Base-by-base conservation (phyloP, 2,888 invertebrate species). In the Celastrina argiolus region DNA sequence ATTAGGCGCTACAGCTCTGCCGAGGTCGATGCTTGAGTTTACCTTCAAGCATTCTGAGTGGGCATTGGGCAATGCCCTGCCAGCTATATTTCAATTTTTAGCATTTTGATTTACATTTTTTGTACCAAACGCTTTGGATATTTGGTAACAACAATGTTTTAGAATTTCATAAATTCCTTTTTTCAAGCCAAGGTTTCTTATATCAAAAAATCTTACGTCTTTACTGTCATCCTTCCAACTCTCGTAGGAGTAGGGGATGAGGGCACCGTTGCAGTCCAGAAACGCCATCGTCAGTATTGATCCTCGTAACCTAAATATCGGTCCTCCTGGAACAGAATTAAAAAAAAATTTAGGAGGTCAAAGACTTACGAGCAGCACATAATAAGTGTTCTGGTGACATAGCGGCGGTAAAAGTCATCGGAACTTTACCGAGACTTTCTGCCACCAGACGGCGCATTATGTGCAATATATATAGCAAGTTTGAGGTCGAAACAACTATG, bases 251-350 rank as follows among this genome's bases (percentile, higher is more conserved):
- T 96, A 96, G 69, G 97, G 96, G 81, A 99, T 96, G 75, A 99
- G 93, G 81, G 96, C 95, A 81, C 99, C 99, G 81, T 96, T 97
- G 83, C 96, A 97, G 92, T 99, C 99, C 84, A 99, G 93, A 92
- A 99, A 99, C 73, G 97, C 97, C 94, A 99, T 96, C 73, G 96
- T 94, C 79, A 98, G 92, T 81, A 99, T 97, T 82, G 97, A 95
- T 78, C 99, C 99, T 92, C 98, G 98, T 88, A 99, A 93, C 89
- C 98, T 95, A 92, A 98, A 98, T 84, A 98, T 95, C 76, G 98
- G 97, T 77, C 98, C 98, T 81, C 99, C 99, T 95, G 91, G 3
- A 22, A 63, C 42, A 42, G 12, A 36, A 39, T 56, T 7, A 31
- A 7, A 31, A n/a, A n/a, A n/a, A n/a, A n/a, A n/a, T n/a, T 31